A percentile compares a stretch with the other conserved stretches of the same genome.
Conservation (phyloP, 2,888 invertebrate species). For the Archips xylosteana region DNA sequence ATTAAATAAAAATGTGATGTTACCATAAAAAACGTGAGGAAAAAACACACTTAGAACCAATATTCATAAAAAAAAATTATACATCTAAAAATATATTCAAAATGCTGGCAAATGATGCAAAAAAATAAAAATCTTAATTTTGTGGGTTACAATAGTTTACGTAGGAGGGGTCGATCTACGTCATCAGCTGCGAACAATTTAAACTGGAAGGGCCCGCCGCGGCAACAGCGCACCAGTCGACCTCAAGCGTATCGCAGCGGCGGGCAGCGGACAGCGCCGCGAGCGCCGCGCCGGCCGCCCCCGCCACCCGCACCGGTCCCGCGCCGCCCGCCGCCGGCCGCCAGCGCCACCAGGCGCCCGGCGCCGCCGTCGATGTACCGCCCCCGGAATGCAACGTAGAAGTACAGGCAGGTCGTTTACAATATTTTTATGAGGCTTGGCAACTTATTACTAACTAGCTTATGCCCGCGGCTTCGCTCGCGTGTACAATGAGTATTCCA, state of each 20-base stretch:
- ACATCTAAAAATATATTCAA: too few species aligned
- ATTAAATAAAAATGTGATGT: too few species aligned
- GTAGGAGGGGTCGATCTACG: too few species aligned
- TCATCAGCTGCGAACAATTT: background rate
- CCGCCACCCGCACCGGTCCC: background rate
- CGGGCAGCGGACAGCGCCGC: constrained; percentile 8
- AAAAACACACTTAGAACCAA: too few species aligned
- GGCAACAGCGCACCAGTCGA: background rate
- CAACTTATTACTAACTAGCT: background rate
- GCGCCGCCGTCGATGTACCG: background rate
- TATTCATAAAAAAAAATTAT: too few species aligned
- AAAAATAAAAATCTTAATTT: too few species aligned
- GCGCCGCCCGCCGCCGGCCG: background rate
- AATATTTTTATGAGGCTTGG: background rate
- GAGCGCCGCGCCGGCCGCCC: background rate
- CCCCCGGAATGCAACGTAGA: background rate
- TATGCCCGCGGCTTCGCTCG: too few species aligned
- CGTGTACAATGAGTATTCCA: too few species aligned
- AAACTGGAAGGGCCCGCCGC: constrained; percentile 20
- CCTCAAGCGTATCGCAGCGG: background rate
- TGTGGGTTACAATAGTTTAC: too few species aligned
- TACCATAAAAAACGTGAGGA: too few species aligned
- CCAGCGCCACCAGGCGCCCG: background rate
- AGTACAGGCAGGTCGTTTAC: constrained; percentile 1
- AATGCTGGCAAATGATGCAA: too few species aligned